phyloP scores from a whole-genome alignment of 2,888 invertebrate genomes.

The Cremastobaeus sp. region DNA sequence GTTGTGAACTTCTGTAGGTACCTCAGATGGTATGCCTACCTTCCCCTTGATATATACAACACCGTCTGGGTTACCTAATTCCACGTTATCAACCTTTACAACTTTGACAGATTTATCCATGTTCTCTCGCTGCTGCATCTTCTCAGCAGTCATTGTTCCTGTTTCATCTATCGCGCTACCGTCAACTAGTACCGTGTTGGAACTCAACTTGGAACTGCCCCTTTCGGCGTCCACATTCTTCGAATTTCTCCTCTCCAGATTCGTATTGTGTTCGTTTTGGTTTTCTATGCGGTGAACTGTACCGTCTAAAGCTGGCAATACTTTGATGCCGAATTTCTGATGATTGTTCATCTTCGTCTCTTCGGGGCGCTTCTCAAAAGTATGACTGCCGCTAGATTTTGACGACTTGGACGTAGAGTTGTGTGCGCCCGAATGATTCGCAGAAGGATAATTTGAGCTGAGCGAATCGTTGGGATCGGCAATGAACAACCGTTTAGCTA shows the following conservation, averaged over 20 bases:
- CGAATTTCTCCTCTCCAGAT: slow-evolving; percentile 75
- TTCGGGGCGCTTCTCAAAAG: slow-evolving; percentile 76
- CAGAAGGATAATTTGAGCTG: slow-evolving; percentile 78
- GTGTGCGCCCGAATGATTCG: slow-evolving; percentile 60
- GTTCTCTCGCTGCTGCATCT: slow-evolving; percentile 69
- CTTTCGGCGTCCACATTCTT: slow-evolving; percentile 69
- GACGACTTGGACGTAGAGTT: slow-evolving; percentile 71
- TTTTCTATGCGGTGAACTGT: slow-evolving; percentile 75
- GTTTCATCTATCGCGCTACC: slow-evolving; percentile 67
- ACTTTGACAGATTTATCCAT: slow-evolving; percentile 75
- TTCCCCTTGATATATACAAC: slow-evolving; percentile 66
- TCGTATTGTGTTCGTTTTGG: slow-evolving; percentile 76
- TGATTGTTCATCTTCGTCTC: slow-evolving; percentile 79
- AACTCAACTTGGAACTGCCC: slow-evolving; percentile 25
- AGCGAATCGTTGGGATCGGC: slow-evolving; percentile 77
- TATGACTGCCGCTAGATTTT: slow-evolving; percentile 71
- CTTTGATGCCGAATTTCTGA: slow-evolving; percentile 85
- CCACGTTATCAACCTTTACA: slow-evolving; percentile 53
- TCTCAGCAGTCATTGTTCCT: slow-evolving; percentile 44
- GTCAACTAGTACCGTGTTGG: slow-evolving; percentile 50
- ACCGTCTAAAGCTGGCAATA: slow-evolving; percentile 78
- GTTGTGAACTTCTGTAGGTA: slow-evolving; percentile 86
- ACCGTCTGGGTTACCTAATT: slow-evolving; percentile 62
- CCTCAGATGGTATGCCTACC: slow-evolving; percentile 81
- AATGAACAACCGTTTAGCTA: slow-evolving; percentile 76